A percentile compares a stretch with the other conserved stretches of the same genome.
Conservation (phyloP, 53 echinoderm and acorn worm genomes). For the Luidia sarsii region DNA sequence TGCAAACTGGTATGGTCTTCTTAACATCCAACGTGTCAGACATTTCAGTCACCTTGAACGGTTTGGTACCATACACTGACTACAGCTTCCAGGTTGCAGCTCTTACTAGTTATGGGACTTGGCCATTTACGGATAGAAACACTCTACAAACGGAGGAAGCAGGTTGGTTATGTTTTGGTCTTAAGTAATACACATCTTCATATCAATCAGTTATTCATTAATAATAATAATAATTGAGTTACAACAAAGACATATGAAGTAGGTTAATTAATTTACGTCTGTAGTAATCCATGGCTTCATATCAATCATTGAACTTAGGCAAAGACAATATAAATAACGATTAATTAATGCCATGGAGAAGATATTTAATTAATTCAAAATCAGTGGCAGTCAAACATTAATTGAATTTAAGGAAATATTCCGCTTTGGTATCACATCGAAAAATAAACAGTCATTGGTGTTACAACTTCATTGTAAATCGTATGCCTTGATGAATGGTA, state of each 20-base stretch:
- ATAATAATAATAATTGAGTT: background rate
- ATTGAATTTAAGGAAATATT: background rate
- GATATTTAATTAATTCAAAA: background rate
- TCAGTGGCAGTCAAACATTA: background rate
- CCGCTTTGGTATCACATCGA: background rate
- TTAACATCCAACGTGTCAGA: too few relatives aligned
- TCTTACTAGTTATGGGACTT: background rate
- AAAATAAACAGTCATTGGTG: background rate
- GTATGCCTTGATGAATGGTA: background rate
- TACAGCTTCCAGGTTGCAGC: constrained; percentile 63
- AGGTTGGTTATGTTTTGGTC: too few relatives aligned
- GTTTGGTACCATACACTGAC: constrained; percentile 40
- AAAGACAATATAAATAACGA: too few relatives aligned
- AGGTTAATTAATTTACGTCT: background rate
- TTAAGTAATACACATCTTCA: too few relatives aligned
- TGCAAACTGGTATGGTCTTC: background rate
- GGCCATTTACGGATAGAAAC: background rate
- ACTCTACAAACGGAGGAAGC: constrained; percentile 2
- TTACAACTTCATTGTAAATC: background rate
- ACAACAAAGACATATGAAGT: background rate
- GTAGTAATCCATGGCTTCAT: too few relatives aligned
- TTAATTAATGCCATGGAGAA: too few relatives aligned
- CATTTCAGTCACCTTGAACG: background rate
- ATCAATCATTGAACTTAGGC: too few relatives aligned
- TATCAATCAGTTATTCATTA: too few relatives aligned